Evolutionary conservation across 2,113 vertebrate species (phyloP).

Genomic region (Ardeotis arabs): DNA sequence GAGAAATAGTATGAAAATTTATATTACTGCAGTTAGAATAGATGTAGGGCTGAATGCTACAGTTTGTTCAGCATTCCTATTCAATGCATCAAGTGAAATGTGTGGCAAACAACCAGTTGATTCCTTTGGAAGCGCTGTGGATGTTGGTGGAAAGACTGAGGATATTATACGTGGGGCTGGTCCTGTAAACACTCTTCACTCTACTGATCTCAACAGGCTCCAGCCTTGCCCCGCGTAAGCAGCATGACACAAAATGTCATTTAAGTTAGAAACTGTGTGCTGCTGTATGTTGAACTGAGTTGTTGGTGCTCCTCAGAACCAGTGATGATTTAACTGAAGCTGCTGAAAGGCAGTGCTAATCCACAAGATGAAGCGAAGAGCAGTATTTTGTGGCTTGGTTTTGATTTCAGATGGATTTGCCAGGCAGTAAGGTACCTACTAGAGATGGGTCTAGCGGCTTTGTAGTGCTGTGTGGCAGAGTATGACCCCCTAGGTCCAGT

Average conservation of each 20-base stretch:
- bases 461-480: neutral
- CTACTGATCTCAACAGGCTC: neutral
- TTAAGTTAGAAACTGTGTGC: neutral
- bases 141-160: neutral
- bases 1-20: neutral
- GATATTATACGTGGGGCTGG: rapidly evolving
- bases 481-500: neutral
- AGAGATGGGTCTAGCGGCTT: neutral
- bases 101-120: neutral
- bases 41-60: neutral
- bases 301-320: neutral
- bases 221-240: rapidly evolving
- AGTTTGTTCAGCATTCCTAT: neutral
- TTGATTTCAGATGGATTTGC: neutral
- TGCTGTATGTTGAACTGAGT: neutral
- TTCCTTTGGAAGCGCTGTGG: neutral
- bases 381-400: neutral
- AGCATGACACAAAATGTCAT: rapidly evolving
- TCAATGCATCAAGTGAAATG: neutral
- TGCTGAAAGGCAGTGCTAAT: neutral
- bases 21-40: neutral
- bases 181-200: neutral
- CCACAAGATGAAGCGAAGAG: neutral
- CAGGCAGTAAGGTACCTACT: neutral
- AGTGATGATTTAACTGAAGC: neutral